These are phyloP conservation scores for Patiria pectinifera DNA, from an alignment of 53 echinoderm and acorn worm genomes.

Conservation along the genomic window DNA sequence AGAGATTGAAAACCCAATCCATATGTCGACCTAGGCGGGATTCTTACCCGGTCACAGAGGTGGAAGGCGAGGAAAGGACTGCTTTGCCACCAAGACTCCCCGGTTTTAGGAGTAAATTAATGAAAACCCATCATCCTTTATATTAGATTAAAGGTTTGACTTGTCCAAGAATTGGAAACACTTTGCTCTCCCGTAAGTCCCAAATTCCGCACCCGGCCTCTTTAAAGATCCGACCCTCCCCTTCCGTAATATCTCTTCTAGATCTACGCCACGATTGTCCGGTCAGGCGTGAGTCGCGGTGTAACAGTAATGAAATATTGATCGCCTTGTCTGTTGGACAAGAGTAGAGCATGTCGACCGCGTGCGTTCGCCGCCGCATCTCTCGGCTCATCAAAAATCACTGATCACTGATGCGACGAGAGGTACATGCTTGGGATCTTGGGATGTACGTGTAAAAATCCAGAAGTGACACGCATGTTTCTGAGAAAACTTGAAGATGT, in stretches of 20 bases:
- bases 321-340: slow-evolving; percentile 49
- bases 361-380: neutral
- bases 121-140: no score
- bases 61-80: no score
- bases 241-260: neutral
- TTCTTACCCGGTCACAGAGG: no score
- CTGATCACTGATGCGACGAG: slow-evolving; percentile 20
- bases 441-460: neutral
- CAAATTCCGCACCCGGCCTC: neutral
- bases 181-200: neutral
- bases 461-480: neutral
- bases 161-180: no score
- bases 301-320: slow-evolving; percentile 68
- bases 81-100: no score
- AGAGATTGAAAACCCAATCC: no score
- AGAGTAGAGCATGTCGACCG: slow-evolving; percentile 44
- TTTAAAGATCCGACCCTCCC: neutral
- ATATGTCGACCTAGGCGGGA: no score
- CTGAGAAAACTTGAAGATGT: neutral
- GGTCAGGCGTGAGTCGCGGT: slow-evolving; percentile 40
- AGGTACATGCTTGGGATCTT: neutral
- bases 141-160: no score
- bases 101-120: no score
- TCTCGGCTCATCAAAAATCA: slow-evolving; percentile 49
- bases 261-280: neutral